These are phyloP conservation scores for Nudaria mundana DNA, from an alignment of 2,888 invertebrate species.

Conservation along the genomic window DNA sequence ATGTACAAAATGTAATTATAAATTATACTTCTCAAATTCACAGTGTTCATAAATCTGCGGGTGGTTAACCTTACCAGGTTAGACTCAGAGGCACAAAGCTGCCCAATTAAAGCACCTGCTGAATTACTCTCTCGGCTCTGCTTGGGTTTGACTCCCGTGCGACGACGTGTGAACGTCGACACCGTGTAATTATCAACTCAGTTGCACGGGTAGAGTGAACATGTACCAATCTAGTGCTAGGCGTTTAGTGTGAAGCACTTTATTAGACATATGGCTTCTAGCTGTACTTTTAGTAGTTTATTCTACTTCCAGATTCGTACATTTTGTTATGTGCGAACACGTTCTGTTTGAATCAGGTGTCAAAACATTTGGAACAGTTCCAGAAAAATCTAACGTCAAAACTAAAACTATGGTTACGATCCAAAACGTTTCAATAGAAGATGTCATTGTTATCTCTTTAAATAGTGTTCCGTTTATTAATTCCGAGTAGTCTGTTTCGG, in stretches of 20 bases:
- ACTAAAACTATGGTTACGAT: too few species aligned
- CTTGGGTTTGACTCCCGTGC: slow-evolving; percentile 31
- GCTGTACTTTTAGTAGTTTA: slow-evolving; percentile 2
- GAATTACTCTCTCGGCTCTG: slow-evolving; percentile 34
- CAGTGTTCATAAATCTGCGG: slow-evolving; percentile 15
- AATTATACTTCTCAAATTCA: slow-evolving; percentile 11
- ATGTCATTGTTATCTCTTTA: too few species aligned
- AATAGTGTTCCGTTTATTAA: too few species aligned
- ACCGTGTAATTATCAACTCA: slow-evolving; percentile 31
- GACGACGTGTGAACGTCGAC: slow-evolving; percentile 34
- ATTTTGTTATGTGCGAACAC: slow-evolving; percentile 3
- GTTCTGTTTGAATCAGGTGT: slow-evolving; percentile 1
- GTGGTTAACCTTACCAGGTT: slow-evolving; percentile 20
- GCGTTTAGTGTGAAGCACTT: slow-evolving; percentile 18
- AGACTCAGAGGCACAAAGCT: slow-evolving; percentile 26
- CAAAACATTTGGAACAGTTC: too few species aligned
- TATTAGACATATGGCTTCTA: slow-evolving; percentile 4
- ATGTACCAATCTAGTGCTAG: slow-evolving; percentile 21
- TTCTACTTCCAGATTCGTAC: too few species aligned
- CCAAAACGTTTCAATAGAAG: too few species aligned
- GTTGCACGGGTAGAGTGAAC: slow-evolving; percentile 19
- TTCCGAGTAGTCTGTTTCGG: too few species aligned
- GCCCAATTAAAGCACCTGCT: slow-evolving; percentile 26
- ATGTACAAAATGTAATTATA: slow-evolving; percentile 4
- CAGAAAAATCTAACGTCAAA: too few species aligned